These are phyloP conservation scores for Neodiprion lecontei DNA, from an alignment of 1,140 invertebrate genomes.

Conservation along the genomic window DNA sequence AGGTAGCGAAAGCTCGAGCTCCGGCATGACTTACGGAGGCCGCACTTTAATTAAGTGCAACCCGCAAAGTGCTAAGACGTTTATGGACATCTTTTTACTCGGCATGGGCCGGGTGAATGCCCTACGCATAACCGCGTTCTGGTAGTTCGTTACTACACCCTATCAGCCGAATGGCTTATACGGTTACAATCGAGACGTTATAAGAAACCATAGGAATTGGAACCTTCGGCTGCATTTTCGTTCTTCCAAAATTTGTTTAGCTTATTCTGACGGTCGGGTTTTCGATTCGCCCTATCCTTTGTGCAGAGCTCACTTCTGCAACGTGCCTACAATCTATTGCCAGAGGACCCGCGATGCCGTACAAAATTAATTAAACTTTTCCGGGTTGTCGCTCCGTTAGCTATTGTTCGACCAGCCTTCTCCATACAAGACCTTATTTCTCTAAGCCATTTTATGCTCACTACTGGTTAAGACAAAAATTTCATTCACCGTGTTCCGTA, in stretches of 20 bases:
- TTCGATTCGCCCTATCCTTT: too few relatives aligned
- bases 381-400: background rate
- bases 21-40: conserved; percentile 26
- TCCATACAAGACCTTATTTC: background rate
- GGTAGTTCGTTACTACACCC: background rate
- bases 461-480: background rate
- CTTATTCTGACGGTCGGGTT: background rate
- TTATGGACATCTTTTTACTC: conserved; percentile 52
- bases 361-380: conserved; percentile 9
- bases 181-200: conserved; percentile 11
- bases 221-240: conserved; percentile 34
- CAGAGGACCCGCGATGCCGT: background rate
- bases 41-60: conserved; percentile 47
- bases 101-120: conserved; percentile 33
- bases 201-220: conserved; percentile 29
- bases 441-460: background rate
- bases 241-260: conserved; percentile 5
- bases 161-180: conserved; percentile 4
- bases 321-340: background rate
- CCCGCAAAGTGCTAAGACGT: conserved; percentile 50
- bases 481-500: background rate
- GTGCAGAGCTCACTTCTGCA: too few relatives aligned
- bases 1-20: background rate
- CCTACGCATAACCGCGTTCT: conserved; percentile 18
- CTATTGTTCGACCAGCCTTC: background rate